Conservation (phyloP, 92 coral and sea anemone genomes). For the Heliopora coerulea region DNA sequence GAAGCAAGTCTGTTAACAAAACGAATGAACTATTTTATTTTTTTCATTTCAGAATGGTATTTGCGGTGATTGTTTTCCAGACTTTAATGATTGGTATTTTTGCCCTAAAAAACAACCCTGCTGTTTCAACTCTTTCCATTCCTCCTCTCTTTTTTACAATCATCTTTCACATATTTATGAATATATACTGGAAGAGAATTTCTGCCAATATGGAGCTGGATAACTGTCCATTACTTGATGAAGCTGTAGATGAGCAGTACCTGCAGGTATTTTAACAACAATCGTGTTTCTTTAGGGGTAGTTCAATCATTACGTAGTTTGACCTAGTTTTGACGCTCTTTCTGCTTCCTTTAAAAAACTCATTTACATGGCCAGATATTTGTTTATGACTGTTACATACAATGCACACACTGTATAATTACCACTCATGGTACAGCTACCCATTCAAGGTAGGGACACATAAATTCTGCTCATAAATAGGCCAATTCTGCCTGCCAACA, state of each 20-base stretch:
- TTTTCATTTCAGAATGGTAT: conserved; percentile 63
- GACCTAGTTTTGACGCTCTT: too few relatives aligned
- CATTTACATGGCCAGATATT: too few relatives aligned
- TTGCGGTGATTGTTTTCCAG: conserved; percentile 81
- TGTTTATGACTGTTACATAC: too few relatives aligned
- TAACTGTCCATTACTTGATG: neutral
- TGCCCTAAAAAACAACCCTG: conserved; percentile 65
- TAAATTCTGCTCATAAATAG: too few relatives aligned
- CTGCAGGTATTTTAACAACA: conserved; percentile 21
- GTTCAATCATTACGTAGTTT: neutral
- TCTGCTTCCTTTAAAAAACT: too few relatives aligned
- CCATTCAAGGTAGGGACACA: too few relatives aligned
- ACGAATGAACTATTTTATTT: neutral
- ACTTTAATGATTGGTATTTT: conserved; percentile 76
- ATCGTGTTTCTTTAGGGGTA: neutral
- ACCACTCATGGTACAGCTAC: too few relatives aligned
- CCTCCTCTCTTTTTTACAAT: conserved; percentile 75
- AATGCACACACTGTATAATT: too few relatives aligned
- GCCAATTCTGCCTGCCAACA: too few relatives aligned
- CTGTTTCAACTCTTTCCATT: conserved; percentile 63
- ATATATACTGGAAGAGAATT: conserved; percentile 53
- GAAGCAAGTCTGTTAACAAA: too few relatives aligned
- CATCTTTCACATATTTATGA: conserved; percentile 71
- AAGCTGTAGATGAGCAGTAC: neutral
- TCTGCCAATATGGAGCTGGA: conserved; percentile 18